Evolutionary conservation across 2,888 invertebrate genomes (phyloP), one percentile per base, ranked within the genome.

Genomic region (Platerodrilus igneus): DNA sequence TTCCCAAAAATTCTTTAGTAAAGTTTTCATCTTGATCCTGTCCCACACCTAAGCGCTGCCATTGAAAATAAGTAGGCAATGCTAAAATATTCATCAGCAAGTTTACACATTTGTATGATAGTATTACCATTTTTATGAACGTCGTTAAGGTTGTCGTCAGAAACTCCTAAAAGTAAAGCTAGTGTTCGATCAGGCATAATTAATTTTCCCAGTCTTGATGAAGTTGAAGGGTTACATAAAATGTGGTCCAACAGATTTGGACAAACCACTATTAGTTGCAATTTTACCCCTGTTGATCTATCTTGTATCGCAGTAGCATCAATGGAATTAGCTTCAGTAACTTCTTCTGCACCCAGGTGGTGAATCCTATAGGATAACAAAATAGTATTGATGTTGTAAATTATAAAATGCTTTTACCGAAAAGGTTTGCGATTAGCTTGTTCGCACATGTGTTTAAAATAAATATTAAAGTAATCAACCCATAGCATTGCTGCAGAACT

Each of bases 11-110:
- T 45, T 87, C 86, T 48, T 86, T 85, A 19, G 89, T 87, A 60
- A 88, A 87, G 0, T 82, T 81, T 34, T 85, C 84, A 64, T 90
- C 90, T 60, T 88, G 86, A 59, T 89, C 88, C 30, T 83, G 80
- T 1, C 74, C 74, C 10, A 86, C 83, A 26, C 75, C 76, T 70
- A 86, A 83, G 62, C 86, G 81, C 42, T 81, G 79, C 90, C 90
- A 91, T 57, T 83, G 80, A 41, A 81, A 77, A 60, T 84, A 88
- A 27, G 78, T 77, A 2, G 83, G 78, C 51, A 86, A 75, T 30
- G 80, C 84, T 74, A n/a, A 25, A 43, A 29, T 14, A 16, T 1
- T n/a, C 7, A 3, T 10, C 9, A 28, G 4, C 18, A 1, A 14
- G 21, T 19, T 23, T 5, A n/a, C 8, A 10, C 7, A 4, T 16